Evolutionary conservation across 2,888 invertebrate genomes (phyloP).

Genomic region (Trypoxylon attenuatum): DNA sequence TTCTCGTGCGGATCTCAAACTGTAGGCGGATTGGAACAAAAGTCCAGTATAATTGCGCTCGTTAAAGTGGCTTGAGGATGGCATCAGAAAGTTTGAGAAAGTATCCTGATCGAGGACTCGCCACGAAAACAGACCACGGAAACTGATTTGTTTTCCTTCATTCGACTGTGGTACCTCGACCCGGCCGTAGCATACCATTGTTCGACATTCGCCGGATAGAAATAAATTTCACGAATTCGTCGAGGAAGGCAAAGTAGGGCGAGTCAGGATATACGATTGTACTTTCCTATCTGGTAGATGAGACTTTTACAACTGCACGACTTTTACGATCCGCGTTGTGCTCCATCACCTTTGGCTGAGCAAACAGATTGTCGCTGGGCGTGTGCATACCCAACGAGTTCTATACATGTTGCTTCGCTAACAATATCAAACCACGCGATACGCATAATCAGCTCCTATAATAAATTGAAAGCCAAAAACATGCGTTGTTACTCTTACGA

Average conservation of each 20-base stretch:
- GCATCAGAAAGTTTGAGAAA: too few relatives aligned
- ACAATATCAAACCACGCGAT: too few relatives aligned
- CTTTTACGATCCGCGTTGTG: conserved; percentile 33
- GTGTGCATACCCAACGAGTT: too few relatives aligned
- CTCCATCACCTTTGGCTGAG: conserved; percentile 21
- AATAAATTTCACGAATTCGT: conserved; percentile 36
- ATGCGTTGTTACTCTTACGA: too few relatives aligned
- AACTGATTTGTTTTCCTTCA: conserved; percentile 8
- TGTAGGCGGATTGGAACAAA: too few relatives aligned
- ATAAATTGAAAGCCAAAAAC: too few relatives aligned
- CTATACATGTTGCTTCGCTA: too few relatives aligned
- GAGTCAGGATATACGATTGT: not conserved
- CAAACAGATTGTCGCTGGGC: conserved; percentile 6
- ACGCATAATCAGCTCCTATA: too few relatives aligned
- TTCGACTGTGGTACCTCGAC: conserved; percentile 1
- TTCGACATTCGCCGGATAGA: not conserved
- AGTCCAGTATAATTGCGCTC: too few relatives aligned
- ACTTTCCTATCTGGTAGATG: conserved; percentile 2
- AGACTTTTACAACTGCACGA: conserved; percentile 32
- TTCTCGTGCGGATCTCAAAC: too few relatives aligned
- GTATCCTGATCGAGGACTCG: conserved; percentile 27
- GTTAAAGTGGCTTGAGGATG: too few relatives aligned
- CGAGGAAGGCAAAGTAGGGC: conserved; percentile 2
- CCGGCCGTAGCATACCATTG: not conserved
- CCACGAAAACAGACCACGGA: conserved; percentile 28